Base-by-base conservation (phyloP, 2,888 invertebrate species). In the Apodemia mormo region DNA sequence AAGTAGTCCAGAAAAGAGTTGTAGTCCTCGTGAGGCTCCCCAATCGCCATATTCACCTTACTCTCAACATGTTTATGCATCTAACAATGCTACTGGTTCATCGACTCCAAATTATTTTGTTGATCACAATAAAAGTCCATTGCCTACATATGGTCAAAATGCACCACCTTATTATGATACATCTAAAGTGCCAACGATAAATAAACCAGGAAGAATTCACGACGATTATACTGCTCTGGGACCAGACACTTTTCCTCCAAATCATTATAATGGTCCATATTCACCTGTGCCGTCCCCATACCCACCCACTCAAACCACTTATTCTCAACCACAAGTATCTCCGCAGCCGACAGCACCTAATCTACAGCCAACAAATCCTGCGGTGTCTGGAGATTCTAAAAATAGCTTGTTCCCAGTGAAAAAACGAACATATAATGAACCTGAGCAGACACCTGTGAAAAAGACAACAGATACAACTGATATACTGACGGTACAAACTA, bases 1-100 rank as follows among this genome's bases (percentile, higher is more conserved):
- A 82, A 96, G 96, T 79, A 97, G 97, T 78, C 97, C 97, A 0
- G 97, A 97, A 77, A 97, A 97, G 82, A 97, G 96, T 76, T 96
- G 96, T 80, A 97, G 97, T 82, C 97, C 97, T 0, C 94, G 96
- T 65, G 95, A 97, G 78, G 96, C 95, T 70, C 95, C 95, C 0
- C 90, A 89, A 56, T 93, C 93, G 0, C 93, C 93, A 2, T 93
- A 87, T 75, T 90, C 93, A 1, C 87, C 90, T 7, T 92, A 92
- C 74, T 87, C 89, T 6, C 92, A 89, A 76, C 93, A 94, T 74
- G 94, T 93, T 2, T 94, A 94, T 72, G 92, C 87, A 14, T 85
- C 87, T 1, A 89, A 91, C 68, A 88, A 79, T 73, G 81, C 82
- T 1, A 75, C 84, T 22, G 90, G 87, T 2, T 85, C 89, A 1